Base-by-base conservation (phyloP, 1,140 invertebrate species). In the Leucophenga varia region DNA sequence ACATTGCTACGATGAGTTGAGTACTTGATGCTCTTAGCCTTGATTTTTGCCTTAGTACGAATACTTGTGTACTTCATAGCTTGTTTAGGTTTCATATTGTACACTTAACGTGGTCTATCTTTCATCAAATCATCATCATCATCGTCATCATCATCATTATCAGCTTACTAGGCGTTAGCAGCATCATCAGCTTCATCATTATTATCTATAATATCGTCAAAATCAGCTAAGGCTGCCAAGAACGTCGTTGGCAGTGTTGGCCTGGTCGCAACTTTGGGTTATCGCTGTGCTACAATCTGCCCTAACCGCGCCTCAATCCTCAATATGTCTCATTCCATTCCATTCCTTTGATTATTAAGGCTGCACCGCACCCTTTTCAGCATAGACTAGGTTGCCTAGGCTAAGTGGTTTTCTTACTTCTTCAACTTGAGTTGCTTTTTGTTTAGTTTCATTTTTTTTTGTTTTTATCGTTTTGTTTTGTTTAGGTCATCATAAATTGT, bases 401-500 rank as follows among this genome's bases (percentile, higher is more conserved):
- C 12, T 17, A 8, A 14, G 10, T 16, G 12, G 13, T 3, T 37
- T 19, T 37, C 35, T 10, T 18, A 17, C 18, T 17, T 10, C 16
- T 34, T 10, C 16, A 14, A 10, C 18, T 37, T 13, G 16, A 14
- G 35, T 3, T 5, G 35, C 13, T 16, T 18, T 6, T 19, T 37
- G 14, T 31, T 48, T 34, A 34, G 31, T 40, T 61, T 64, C 55
- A 54, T 54, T 65, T 56, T 47, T 10, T 17, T 37, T 37, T 16
- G 6, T 13, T 37, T 17, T 53, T 25, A 6, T 25, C 5, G 22
- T 25, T 25, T 25, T 10, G 22, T 25, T 25, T 25, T 10, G 54
- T 63, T 57, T 55, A 57, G 63, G 63, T 67, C 63, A 67, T 67
- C 64, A 68, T 67, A 67, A 67, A 67, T 68, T 67, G 59, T 59